Percentiles rank a stretch among this genome's conserved stretches.
phyloP scores from a whole-genome alignment of 2,888 invertebrate genomes.

The Dexiosoma caninum region DNA sequence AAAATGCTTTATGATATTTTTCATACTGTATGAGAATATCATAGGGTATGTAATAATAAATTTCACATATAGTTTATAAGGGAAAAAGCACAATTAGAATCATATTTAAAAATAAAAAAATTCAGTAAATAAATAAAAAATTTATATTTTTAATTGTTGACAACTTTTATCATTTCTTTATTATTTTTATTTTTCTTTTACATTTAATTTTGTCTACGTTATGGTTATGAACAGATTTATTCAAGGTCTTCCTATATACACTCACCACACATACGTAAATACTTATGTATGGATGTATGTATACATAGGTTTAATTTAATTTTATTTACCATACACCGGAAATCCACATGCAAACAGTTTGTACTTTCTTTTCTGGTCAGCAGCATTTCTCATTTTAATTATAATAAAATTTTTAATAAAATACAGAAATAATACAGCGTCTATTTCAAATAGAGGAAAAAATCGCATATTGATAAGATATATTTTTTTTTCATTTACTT shows the following conservation, averaged over 20 bases:
- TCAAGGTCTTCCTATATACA: slow-evolving; percentile 38
- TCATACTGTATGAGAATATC: no score
- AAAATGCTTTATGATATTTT: no score
- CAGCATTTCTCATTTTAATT: neutral
- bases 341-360: neutral
- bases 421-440: neutral
- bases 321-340: slow-evolving; percentile 29
- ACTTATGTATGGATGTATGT: no score
- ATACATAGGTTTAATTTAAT: no score
- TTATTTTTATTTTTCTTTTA: neutral
- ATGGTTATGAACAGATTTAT: slow-evolving; percentile 9
- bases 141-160: slow-evolving; percentile 2
- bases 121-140: slow-evolving; percentile 2
- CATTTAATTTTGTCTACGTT: neutral
- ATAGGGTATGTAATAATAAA: no score
- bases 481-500: neutral
- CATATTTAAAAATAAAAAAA: neutral
- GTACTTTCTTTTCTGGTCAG: slow-evolving; percentile 7
- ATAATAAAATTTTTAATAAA: neutral
- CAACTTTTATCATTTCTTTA: neutral
- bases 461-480: slow-evolving; percentile 4
- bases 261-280: neutral
- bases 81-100: no score
- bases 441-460: neutral
- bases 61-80: no score